Evolutionary conservation across 2,888 invertebrate genomes (phyloP).

Genomic region (Tachina lurida): DNA sequence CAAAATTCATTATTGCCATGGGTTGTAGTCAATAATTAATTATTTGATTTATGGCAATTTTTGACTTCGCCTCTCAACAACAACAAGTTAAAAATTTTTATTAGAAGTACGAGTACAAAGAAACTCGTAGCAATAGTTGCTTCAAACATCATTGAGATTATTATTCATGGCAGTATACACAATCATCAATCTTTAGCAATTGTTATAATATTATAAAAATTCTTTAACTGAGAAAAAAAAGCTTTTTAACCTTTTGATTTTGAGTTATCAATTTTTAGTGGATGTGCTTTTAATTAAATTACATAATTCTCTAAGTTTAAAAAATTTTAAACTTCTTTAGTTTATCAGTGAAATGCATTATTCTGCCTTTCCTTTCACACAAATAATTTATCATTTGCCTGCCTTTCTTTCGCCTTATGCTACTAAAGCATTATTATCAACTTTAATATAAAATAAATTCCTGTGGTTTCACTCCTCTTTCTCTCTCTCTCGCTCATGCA

Average conservation of each 20-base stretch:
- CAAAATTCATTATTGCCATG: neutral
- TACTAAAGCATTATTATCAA: constrained; percentile 27
- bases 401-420: neutral
- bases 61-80: neutral
- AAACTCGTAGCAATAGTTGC: too few relatives aligned
- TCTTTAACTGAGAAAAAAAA: neutral
- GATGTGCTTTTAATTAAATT: neutral
- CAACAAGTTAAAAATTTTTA: too few relatives aligned
- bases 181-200: too few relatives aligned
- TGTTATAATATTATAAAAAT: too few relatives aligned
- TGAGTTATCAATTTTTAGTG: neutral
- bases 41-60: neutral
- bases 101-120: too few relatives aligned
- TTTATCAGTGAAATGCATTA: neutral
- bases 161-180: too few relatives aligned
- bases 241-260: too few relatives aligned
- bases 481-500: neutral
- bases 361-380: neutral
- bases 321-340: neutral
- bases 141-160: too few relatives aligned
- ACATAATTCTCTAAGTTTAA: neutral
- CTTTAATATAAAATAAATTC: constrained; percentile 45
- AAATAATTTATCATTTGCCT: neutral
- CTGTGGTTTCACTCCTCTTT: neutral
- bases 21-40: neutral